Conservation (phyloP, 2,113 vertebrate species). For the Scomber scombrus region DNA sequence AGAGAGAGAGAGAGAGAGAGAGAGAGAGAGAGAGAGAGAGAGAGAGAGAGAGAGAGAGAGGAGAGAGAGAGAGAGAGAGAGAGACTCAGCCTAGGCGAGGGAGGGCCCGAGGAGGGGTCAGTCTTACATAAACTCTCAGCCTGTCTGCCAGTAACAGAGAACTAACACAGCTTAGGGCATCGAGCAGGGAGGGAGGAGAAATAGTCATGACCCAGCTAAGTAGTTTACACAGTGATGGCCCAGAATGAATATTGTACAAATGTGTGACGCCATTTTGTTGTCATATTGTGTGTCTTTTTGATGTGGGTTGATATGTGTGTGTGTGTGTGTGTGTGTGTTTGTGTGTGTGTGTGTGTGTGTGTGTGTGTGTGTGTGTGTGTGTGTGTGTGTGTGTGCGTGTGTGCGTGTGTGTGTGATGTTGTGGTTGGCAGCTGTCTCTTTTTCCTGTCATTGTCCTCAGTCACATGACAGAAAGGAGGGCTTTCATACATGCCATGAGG, state of each 20-base stretch:
- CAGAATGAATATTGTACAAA: constrained; percentile 58
- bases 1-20: constrained; percentile 57
- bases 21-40: constrained; percentile 55
- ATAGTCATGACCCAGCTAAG: constrained; percentile 77
- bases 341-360: constrained; percentile 4
- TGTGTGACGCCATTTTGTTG: constrained; percentile 67
- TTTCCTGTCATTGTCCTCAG: constrained; percentile 78
- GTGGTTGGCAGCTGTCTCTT: constrained; percentile 78
- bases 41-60: constrained; percentile 32
- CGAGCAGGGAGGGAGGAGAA: constrained; percentile 62
- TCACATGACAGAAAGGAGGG: constrained; percentile 75
- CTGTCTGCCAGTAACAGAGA: constrained; percentile 77
- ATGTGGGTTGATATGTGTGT: constrained; percentile 23
- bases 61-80: constrained; percentile 44
- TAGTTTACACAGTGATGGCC: constrained; percentile 70
- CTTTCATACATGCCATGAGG: constrained; percentile 79
- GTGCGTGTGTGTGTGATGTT: constrained; percentile 51
- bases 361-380: constrained; percentile 3
- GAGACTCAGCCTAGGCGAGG: constrained; percentile 73
- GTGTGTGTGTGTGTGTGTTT: not conserved
- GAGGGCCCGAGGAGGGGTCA: constrained; percentile 82
- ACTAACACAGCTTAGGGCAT: constrained; percentile 77
- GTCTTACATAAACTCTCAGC: constrained; percentile 81
- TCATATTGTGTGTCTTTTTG: constrained; percentile 42
- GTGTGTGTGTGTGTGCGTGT: constrained; percentile 26